Evolutionary conservation across 2,888 invertebrate species (phyloP), one percentile per base, ranked within the genome.

Genomic region (Himalopsyche kuldschensis): DNA sequence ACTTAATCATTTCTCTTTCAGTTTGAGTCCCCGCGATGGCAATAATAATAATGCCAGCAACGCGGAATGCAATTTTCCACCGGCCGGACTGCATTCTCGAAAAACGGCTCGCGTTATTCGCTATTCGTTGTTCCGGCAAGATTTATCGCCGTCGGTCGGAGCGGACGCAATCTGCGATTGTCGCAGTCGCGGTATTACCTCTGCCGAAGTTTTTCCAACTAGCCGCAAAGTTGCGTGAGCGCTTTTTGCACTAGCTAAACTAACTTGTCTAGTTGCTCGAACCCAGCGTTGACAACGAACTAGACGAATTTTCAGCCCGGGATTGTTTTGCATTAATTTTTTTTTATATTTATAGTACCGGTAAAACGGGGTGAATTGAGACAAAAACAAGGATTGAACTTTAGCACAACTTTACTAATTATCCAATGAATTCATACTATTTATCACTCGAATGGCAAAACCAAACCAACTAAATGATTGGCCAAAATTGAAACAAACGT

Each of bases 101-200:
- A 82, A 69, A 41, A 63, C 82, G 30, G 46, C 48, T 78, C 63
- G 63, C 55, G 31, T 17, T 27, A 69, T 30, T 27, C 30, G 69
- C 69, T 82, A 82, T 82, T 55, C 20, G 78, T 35, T 63, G 69
- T 78, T 35, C 15, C 30, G 20, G 27, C 4, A 1, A 78, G 82
- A 82, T 82, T 82, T 82, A 82, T 41, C 75, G 10, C 63, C 63
- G 32, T 8, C 17, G 35, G 20, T 76, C 20, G n/a, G 63, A 27
- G 24, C 63, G 24, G 20, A 20, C 55, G 55, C 55, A 55, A 55
- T 55, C 20, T 20, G 55, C 20, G 11, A 24, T 20, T 63, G n/a
- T 17, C 0, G 76, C 76, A 10, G 32, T 35, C 10, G 32, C 76
- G 35, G n/a, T 41, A 20, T 76, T 76, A 11, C 24, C 1, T 35